Evolutionary conservation across 2,888 invertebrate species (phyloP).

Genomic region (Drosophila falleni): DNA sequence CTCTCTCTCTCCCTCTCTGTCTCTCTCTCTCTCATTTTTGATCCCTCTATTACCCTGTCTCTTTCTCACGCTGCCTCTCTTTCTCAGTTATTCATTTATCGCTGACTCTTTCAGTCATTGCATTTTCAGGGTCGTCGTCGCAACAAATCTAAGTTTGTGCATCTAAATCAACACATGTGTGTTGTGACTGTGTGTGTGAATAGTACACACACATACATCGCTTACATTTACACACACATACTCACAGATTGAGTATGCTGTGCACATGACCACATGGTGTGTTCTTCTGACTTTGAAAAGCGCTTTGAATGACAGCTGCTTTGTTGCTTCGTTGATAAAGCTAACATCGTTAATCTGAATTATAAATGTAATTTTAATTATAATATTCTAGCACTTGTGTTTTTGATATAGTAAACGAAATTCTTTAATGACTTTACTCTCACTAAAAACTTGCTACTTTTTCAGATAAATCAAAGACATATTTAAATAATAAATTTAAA

Average conservation of each 20-base stretch:
- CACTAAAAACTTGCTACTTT: too few relatives aligned
- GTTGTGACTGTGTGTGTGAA: conserved; percentile 8
- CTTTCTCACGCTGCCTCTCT: conserved; percentile 22
- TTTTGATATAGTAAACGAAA: too few relatives aligned
- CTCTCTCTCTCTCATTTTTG: neutral
- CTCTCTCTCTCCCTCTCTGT: conserved; percentile 39
- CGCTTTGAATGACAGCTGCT: conserved; percentile 62
- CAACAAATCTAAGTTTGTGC: conserved; percentile 58
- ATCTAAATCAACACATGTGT: conserved; percentile 60
- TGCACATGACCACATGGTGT: conserved; percentile 51
- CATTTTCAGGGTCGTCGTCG: conserved; percentile 68
- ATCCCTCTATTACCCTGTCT: conserved; percentile 35
- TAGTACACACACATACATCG: conserved; percentile 14
- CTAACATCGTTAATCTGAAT: conserved; percentile 16
- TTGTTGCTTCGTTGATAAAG: conserved; percentile 36
- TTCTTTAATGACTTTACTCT: too few relatives aligned
- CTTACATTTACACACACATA: conserved; percentile 27
- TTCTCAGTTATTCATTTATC: conserved; percentile 13
- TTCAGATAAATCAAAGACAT: too few relatives aligned
- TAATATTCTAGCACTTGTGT: neutral
- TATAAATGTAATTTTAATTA: neutral
- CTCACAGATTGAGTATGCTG: conserved; percentile 37
- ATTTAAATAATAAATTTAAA: too few relatives aligned
- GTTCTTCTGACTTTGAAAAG: conserved; percentile 71
- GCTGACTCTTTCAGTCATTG: conserved; percentile 45